Conservation (phyloP, 2,888 invertebrate genomes). For the Ganaspis brasiliensis region DNA sequence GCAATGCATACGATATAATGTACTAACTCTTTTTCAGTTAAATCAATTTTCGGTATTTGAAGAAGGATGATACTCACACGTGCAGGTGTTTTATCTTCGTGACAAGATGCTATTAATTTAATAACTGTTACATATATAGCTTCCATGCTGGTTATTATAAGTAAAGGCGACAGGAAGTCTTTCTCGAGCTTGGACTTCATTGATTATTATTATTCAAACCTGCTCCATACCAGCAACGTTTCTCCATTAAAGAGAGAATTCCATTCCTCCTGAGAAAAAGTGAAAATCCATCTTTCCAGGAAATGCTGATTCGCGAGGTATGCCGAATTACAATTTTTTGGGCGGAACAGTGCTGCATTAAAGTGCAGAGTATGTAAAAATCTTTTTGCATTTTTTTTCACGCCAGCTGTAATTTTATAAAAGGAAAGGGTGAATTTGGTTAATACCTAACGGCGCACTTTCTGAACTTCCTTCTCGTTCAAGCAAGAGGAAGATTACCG, state of each 20-base stretch:
- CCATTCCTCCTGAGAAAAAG: neutral
- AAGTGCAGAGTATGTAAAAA: conserved; percentile 21
- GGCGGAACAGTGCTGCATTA: neutral
- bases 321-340: conserved; percentile 4
- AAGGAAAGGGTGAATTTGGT: conserved; percentile 45
- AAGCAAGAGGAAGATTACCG: conserved; percentile 59
- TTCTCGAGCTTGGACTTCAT: neutral
- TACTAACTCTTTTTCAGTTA: conserved; percentile 1
- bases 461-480: conserved; percentile 29
- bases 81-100: conserved; percentile 36
- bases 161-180: conserved; percentile 44
- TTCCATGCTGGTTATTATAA: conserved; percentile 52
- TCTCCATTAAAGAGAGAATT: neutral
- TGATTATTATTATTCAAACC: conserved; percentile 5
- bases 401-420: conserved; percentile 23
- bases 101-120: conserved; percentile 47
- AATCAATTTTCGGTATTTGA: neutral
- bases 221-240: neutral
- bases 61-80: too few relatives aligned
- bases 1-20: too few relatives aligned
- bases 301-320: neutral
- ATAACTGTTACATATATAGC: conserved; percentile 31
- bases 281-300: neutral
- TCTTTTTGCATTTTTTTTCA: neutral
- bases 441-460: conserved; percentile 49